Base-by-base conservation (phyloP, 2,797 vertebrate species). In the Hippopotamyrus pictus region DNA sequence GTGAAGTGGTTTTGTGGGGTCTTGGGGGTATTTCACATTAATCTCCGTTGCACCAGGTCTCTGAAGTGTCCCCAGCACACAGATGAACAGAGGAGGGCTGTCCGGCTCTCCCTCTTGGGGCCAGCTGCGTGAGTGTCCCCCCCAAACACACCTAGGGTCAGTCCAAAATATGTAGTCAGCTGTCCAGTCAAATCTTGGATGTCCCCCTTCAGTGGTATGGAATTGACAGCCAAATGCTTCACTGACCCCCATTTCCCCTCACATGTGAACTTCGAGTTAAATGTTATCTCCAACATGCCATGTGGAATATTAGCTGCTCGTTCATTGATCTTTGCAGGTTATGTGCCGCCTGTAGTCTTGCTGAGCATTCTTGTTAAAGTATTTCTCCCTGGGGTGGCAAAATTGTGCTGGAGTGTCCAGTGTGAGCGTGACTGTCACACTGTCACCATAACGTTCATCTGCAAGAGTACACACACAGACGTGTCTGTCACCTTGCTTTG, bases 21-120 rank as follows among this genome's bases (percentile, higher is more conserved):
- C 87, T 76, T 92, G 91, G 65, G 89, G 90, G 51, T 89, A 57
- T 93, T 82, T 95, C 94, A 95, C 93, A 93, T 94, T 93, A 94
- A 93, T 89, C 92, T 92, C 17, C 93, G 91, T 93, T 92, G 93
- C 92, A 91, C 91, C 95, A 99, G 98, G 96, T 99, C 98, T 94
- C 96, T 98, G 93, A 97, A 98, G 79, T 99, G 98, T 93, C 98
- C 98, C 90, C 98, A 99, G 96, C 98, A 99, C 96, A 99, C 98
- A 33, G 98, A 99, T 91, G 98, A 99, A 93, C 98, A 99, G 97
- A 97, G 98, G 95, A 96, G 97, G 95, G 96, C 97, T 0, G 97
- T 99, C 94, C 96, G 98, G 92, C 94, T 98, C 94, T 98, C 98
- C 93, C 97, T 99, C 92, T 97, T 99, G 9, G 97, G 98, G 91